These are phyloP conservation scores for Dynastes hyllus DNA, from an alignment of 2,888 invertebrate species.

Conservation along the genomic window DNA sequence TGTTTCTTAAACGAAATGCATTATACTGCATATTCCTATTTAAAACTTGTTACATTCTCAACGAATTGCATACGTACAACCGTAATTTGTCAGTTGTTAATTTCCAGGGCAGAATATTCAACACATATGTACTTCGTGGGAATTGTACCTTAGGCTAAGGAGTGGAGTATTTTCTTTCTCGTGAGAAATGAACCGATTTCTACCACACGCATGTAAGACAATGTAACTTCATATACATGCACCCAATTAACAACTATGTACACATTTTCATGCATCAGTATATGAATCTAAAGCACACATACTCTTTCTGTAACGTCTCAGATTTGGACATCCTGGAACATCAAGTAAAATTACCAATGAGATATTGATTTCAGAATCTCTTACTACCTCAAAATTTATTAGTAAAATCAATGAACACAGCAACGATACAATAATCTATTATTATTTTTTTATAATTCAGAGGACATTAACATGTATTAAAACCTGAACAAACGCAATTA, in stretches of 20 bases:
- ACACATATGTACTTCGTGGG: not conserved
- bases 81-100: constrained; percentile 1
- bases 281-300: not conserved
- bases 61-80: constrained; percentile 3
- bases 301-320: no score
- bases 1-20: no score
- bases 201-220: not conserved
- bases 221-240: not conserved
- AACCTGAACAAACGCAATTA: not conserved
- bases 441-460: no score
- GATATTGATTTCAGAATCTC: no score
- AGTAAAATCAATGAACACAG: no score
- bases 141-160: not conserved
- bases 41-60: not conserved
- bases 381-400: no score
- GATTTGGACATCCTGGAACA: no score
- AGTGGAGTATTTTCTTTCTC: not conserved
- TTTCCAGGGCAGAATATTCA: not conserved
- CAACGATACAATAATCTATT: no score
- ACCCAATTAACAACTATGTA: not conserved
- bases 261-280: not conserved
- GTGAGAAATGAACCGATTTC: constrained; percentile 4
- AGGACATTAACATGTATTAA: not conserved
- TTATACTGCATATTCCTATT: no score
- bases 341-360: no score